These are phyloP conservation scores for Gallinago solitaria DNA, from an alignment of 2,797 vertebrate genomes.

Conservation along the genomic window DNA sequence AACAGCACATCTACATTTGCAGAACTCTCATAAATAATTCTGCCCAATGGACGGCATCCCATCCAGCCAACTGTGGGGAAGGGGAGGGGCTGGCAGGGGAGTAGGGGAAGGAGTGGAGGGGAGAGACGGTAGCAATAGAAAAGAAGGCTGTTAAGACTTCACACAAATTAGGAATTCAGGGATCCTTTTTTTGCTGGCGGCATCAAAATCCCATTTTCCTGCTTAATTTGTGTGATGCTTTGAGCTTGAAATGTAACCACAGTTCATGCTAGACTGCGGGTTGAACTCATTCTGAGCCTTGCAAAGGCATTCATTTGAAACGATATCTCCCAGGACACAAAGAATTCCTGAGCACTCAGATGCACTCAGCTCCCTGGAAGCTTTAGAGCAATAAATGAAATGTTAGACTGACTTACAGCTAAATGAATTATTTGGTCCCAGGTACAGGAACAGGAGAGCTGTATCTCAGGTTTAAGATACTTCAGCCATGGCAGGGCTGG, in stretches of 20 bases:
- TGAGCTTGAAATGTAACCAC: conserved; percentile 6
- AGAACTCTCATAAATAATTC: conserved; percentile 72
- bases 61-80: background rate
- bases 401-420: background rate
- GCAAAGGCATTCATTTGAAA: background rate
- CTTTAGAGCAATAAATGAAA: conserved; percentile 22
- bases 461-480: background rate
- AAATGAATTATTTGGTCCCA: background rate
- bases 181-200: background rate
- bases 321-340: background rate
- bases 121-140: background rate
- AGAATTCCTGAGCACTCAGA: background rate
- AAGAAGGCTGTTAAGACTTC: background rate
- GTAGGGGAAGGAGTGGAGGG: background rate
- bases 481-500: background rate
- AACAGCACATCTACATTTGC: conserved; percentile 74
- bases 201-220: conserved; percentile 11
- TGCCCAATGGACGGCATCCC: background rate
- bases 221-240: background rate
- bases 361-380: background rate
- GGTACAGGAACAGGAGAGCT: background rate
- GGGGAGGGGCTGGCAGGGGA: background rate
- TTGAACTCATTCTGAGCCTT: background rate
- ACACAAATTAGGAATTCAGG: background rate
- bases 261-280: background rate